Evolutionary conservation across 2,888 invertebrate genomes (phyloP), one percentile per base, ranked within the genome.

Genomic region (Agrotis ipsilon): DNA sequence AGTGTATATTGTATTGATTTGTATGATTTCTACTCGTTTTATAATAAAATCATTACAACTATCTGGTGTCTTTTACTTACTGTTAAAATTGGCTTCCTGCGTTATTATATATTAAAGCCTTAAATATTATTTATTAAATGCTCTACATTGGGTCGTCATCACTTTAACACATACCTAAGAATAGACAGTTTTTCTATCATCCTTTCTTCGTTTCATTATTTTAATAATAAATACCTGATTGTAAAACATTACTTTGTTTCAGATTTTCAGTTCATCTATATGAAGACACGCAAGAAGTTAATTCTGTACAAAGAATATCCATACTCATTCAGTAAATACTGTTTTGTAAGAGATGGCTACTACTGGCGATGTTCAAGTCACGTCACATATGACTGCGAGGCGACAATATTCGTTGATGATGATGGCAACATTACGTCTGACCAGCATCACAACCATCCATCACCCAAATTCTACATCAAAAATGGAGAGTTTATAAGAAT

Each of bases 401-500:
- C 78, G 3, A n/a, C 65, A 19, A n/a, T 78, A 49, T 39, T 46
- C 6, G 18, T 78, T 16, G 65, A 74, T 43, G 6, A 57, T 45
- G 1, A n/a, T n/a, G 43, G 43, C 16, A 54, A 19, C 14, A 64
- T 76, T 49, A 21, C 32, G 6, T 16, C 60, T 39, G 55, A 19
- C 3, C 14, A 6, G 0, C 3, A 13, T 0, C 76, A 77, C 48
- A 77, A n/a, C 3, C 77, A 27, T 27, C 27, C 27, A 27, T 6
- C 27, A 27, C 27, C 3, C 27, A 27, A 27, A 27, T 27, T 27
- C 43, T 21, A 16, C 9, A 21, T 59, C 0, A 11, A 11, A n/a
- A 39, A 81, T 19, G 81, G 76, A 11, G 7, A 69, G 24, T 79
- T 72, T 66, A 3, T 73, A 21, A 70, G 61, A 65, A 32, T 21